Evolutionary conservation across 2,797 vertebrate species (phyloP).

Genomic region (Pristis pectinata): DNA sequence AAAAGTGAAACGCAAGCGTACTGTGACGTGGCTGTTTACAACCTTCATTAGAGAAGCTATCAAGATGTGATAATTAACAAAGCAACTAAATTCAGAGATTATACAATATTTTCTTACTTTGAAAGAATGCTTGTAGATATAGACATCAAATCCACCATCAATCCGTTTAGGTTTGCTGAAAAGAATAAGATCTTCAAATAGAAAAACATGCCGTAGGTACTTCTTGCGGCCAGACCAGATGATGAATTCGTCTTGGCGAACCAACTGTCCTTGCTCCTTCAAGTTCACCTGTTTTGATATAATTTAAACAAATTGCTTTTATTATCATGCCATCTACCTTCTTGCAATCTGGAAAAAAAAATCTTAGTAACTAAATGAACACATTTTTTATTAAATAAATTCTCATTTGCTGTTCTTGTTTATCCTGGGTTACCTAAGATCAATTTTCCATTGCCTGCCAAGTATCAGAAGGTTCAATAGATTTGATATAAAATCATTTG

Average conservation of each 20-base stretch:
- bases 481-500: neutral
- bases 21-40: neutral
- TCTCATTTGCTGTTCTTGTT: neutral
- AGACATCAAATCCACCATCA: conserved; percentile 73
- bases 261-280: conserved; percentile 92
- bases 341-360: neutral
- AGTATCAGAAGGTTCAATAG: neutral
- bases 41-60: neutral
- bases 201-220: conserved; percentile 81
- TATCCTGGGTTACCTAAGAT: neutral
- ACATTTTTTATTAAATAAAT: neutral
- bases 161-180: conserved; percentile 89
- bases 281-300: conserved; percentile 75
- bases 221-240: conserved; percentile 78
- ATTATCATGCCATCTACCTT: neutral
- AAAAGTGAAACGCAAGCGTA: neutral
- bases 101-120: conserved; percentile 63
- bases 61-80: neutral
- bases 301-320: neutral
- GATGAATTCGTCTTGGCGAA: conserved; percentile 84
- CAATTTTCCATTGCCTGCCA: neutral
- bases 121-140: conserved; percentile 88
- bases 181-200: conserved; percentile 89
- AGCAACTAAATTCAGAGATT: neutral
- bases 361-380: neutral